Evolutionary conservation across 1,140 invertebrate species (phyloP).

Genomic region (Sitobion miscanthi): DNA sequence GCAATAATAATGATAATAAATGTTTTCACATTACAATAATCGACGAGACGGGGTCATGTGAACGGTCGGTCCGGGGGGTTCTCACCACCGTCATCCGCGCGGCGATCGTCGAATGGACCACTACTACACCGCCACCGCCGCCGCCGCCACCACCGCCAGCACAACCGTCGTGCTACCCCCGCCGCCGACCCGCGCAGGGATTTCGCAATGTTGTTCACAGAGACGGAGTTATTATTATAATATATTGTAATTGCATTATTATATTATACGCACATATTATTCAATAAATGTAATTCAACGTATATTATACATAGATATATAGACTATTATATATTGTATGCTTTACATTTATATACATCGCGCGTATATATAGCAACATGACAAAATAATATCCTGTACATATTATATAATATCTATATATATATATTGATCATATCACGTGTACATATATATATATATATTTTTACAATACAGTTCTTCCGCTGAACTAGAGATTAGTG

Average conservation of each 20-base stretch:
- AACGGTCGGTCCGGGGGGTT: constrained; percentile 35
- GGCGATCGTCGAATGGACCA: constrained; percentile 31
- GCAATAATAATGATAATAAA: not conserved
- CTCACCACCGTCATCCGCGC: not conserved
- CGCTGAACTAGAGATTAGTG: not conserved
- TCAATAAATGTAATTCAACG: no score
- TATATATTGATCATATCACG: not conserved
- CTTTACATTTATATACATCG: no score
- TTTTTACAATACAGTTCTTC: not conserved
- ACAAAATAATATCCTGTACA: not conserved
- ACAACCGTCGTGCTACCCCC: not conserved
- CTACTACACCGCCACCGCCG: no score
- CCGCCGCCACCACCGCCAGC: not conserved
- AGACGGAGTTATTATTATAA: not conserved
- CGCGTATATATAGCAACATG: no score
- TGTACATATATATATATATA: not conserved
- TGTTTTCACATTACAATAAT: constrained; percentile 20
- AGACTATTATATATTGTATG: no score
- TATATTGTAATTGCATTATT: not conserved
- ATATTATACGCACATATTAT: not conserved
- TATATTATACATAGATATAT: not conserved
- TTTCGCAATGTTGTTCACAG: not conserved
- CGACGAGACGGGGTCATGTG: constrained; percentile 33
- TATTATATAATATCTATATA: not conserved
- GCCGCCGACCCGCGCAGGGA: not conserved